Percentiles rank a stretch among this genome's conserved stretches.
phyloP scores from a whole-genome alignment of 2,113 vertebrate genomes.

The Antigone vipio region DNA sequence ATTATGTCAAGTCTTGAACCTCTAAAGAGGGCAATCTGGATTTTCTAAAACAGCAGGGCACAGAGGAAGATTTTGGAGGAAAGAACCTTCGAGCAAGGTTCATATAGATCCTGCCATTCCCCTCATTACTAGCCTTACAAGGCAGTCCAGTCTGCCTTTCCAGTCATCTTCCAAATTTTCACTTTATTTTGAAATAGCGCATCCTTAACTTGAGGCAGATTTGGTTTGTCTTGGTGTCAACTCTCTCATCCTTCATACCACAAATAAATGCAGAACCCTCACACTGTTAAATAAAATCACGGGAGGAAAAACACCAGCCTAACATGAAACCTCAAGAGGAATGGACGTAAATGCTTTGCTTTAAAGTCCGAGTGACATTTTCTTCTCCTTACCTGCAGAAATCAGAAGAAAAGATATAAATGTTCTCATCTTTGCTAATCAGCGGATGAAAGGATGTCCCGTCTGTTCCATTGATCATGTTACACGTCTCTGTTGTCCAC shows the following conservation, averaged over 20 bases:
- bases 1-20: background rate
- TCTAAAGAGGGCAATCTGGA: background rate
- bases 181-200: background rate
- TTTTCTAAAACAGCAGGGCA: background rate
- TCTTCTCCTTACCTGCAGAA: constrained; percentile 86
- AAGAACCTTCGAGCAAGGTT: background rate
- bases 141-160: background rate
- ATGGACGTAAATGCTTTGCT: fast-evolving
- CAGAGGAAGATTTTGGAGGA: background rate
- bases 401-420: constrained; percentile 93
- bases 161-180: background rate
- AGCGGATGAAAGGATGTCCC: constrained; percentile 90
- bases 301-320: background rate
- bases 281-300: background rate
- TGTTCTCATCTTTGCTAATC: constrained; percentile 81
- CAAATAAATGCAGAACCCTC: background rate
- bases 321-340: background rate
- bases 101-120: background rate
- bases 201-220: background rate
- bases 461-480: constrained; percentile 97
- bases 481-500: constrained; percentile 88
- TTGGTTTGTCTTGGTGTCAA: background rate
- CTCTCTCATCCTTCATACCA: background rate
- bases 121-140: background rate
- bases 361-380: background rate